Conservation (phyloP, 2,888 invertebrate species). For the Callimorpha dominula region DNA sequence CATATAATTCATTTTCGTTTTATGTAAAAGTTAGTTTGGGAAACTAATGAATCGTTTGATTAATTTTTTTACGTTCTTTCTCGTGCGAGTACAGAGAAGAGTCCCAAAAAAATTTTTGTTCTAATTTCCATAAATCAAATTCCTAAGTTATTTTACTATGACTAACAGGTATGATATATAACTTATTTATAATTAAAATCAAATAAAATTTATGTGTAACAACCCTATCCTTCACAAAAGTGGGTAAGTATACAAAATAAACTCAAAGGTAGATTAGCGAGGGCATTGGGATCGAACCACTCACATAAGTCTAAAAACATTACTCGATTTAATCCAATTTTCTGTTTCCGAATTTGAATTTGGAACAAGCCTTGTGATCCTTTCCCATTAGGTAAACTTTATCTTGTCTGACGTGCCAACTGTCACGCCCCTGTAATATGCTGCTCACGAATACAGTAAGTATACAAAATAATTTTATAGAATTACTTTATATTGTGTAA, state of each 20-base stretch:
- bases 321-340: slow-evolving; percentile 36
- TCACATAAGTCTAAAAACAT: slow-evolving; percentile 25
- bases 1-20: too few relatives aligned
- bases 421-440: slow-evolving; percentile 26
- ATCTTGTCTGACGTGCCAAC: slow-evolving; percentile 29
- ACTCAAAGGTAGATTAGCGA: slow-evolving; percentile 5
- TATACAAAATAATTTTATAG: neutral
- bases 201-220: too few relatives aligned
- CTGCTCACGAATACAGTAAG: neutral
- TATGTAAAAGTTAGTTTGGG: too few relatives aligned
- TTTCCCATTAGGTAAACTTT: slow-evolving; percentile 34
- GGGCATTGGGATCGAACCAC: neutral
- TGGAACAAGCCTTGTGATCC: slow-evolving; percentile 37
- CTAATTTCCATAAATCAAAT: neutral
- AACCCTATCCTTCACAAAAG: neutral
- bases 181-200: too few relatives aligned
- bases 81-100: too few relatives aligned
- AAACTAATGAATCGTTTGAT: too few relatives aligned
- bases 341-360: slow-evolving; percentile 30
- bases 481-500: neutral
- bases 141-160: neutral
- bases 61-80: too few relatives aligned
- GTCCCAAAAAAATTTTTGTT: too few relatives aligned
- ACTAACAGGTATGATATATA: neutral
- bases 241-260: neutral